Evolutionary conservation across 2,113 vertebrate species (phyloP), one percentile per base, ranked within the genome.

Genomic region (Electrona antarctica): DNA sequence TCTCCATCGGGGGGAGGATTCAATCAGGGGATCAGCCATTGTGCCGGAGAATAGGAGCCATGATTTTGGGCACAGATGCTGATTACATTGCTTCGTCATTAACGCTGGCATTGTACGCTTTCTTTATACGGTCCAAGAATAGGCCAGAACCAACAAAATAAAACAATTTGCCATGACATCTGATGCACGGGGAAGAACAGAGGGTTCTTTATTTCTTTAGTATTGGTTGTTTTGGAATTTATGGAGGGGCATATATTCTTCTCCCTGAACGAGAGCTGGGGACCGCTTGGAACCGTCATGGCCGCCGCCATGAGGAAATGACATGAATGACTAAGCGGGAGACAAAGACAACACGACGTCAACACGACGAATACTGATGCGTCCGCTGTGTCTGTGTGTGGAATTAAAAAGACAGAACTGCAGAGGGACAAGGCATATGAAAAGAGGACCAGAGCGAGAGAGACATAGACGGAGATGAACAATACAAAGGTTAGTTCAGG

Each of bases 81-180:
- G 73, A 77, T 77, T 77, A 45, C 12, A 15, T 28, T 57, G 14
- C n/a, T 33, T 46, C 14, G 6, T 61, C 51, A 66, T 76, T 61
- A 67, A 29, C 45, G 41, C 48, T 74, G 45, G 50, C 11, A 60
- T 12, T 21, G 49, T 58, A n/a, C 4, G 5, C 29, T 45, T 63
- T 58, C 29, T 41, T 41, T 41, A 14, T 9, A 33, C 9, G 7
- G 13, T 54, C 15, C 2, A 0, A 51, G 12, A 3, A 3, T 2
- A 6, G n/a, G 51, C 12, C 5, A 54, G 13, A 54, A 13, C 11
- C 21, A 61, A 51, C 21, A 62, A 64, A 49, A 49, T 7, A 61
- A 59, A 41, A 4, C 4, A 49, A 64, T 63, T 13, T 47, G 41
- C 28, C n/a, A 52, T 13, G 6, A 50, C 28, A 21, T 63, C 21